These are phyloP conservation scores for Harpagifer antarcticus DNA, from an alignment of 2,797 vertebrate genomes.

Conservation along the genomic window DNA sequence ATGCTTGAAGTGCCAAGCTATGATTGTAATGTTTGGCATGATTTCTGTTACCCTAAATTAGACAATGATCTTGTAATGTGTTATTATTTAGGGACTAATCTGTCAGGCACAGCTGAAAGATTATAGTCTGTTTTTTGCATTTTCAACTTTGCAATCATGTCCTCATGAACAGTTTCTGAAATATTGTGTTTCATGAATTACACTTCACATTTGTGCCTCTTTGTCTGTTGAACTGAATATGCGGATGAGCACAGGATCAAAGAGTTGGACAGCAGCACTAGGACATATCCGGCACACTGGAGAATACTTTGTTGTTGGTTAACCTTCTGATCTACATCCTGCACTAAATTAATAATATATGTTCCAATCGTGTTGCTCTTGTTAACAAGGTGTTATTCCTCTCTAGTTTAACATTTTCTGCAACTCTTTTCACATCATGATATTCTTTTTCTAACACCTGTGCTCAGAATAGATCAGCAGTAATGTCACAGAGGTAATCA, in stretches of 20 bases:
- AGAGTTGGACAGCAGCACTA: conserved; percentile 19
- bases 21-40: background rate
- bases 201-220: conserved; percentile 34
- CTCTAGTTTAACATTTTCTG: background rate
- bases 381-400: background rate
- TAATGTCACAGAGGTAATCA: background rate
- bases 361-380: background rate
- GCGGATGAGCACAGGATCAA: conserved; percentile 37
- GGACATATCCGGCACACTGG: conserved; percentile 17
- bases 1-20: background rate
- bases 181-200: conserved; percentile 25
- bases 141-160: background rate
- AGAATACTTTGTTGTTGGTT: conserved; percentile 3
- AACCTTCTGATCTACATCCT: background rate
- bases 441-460: conserved; percentile 33
- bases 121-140: conserved; percentile 6
- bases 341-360: background rate
- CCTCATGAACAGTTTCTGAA: conserved; percentile 16
- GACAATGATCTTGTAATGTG: conserved; percentile 1
- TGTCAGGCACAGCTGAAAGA: conserved; percentile 19
- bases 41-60: background rate
- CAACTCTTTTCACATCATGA: background rate
- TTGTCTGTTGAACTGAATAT: conserved; percentile 16
- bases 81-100: background rate
- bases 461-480: conserved; percentile 7